A percentile compares a stretch with the other conserved stretches of the same genome.
These are phyloP conservation scores for Andrena praecox DNA, from an alignment of 2,888 invertebrate species.

Conservation along the genomic window DNA sequence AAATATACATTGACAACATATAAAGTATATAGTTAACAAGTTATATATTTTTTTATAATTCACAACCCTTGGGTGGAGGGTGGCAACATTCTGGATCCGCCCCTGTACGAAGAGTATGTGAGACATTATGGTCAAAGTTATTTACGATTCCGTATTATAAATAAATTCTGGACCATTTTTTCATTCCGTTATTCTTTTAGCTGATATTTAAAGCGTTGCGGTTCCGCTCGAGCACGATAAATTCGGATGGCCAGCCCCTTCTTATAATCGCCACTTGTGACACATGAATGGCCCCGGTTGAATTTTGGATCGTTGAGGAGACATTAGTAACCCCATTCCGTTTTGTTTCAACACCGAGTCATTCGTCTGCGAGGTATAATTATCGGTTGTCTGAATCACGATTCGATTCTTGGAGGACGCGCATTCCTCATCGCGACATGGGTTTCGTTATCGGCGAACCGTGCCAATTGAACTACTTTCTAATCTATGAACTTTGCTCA, in stretches of 20 bases:
- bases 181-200: conserved; percentile 8
- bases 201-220: conserved; percentile 14
- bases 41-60: no score
- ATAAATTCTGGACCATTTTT: conserved; percentile 31
- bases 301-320: conserved; percentile 34
- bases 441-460: conserved; percentile 51
- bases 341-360: conserved; percentile 49
- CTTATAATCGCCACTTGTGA: background rate
- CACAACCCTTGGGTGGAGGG: no score
- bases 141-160: conserved; percentile 22
- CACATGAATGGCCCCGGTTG: background rate
- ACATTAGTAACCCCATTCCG: conserved; percentile 57
- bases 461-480: conserved; percentile 65
- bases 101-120: conserved; percentile 6
- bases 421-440: conserved; percentile 40
- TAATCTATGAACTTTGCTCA: conserved; percentile 23
- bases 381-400: conserved; percentile 48
- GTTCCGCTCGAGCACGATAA: background rate
- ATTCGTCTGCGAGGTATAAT: conserved; percentile 47
- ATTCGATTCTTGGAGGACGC: conserved; percentile 52
- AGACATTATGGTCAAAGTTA: conserved; percentile 12
- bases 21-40: no score
- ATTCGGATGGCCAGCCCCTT: conserved; percentile 9
- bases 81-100: no score
- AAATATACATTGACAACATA: no score